These are phyloP conservation scores for Parnassius smintheus DNA, from an alignment of 2,888 invertebrate species.

Conservation along the genomic window DNA sequence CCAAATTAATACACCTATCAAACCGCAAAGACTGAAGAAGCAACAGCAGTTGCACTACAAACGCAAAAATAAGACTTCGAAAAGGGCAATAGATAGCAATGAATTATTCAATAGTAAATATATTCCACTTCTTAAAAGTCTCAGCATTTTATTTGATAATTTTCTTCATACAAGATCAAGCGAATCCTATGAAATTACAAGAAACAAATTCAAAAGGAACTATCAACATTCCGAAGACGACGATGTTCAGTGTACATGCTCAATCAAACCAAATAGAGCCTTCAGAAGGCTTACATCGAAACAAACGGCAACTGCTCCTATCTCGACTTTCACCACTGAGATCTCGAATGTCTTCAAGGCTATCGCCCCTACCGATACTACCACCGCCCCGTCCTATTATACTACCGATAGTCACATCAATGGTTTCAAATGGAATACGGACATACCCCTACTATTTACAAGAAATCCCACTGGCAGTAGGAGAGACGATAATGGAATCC, in stretches of 20 bases:
- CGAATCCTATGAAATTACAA: constrained; percentile 42
- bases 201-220: constrained; percentile 44
- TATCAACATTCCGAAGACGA: constrained; percentile 38
- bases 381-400: constrained; percentile 64
- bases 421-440: constrained; percentile 69
- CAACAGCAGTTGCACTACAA: constrained; percentile 43
- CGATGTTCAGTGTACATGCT: constrained; percentile 45
- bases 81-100: constrained; percentile 57
- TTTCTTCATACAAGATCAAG: constrained; percentile 54
- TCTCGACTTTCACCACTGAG: constrained; percentile 56
- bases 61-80: constrained; percentile 50
- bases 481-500: constrained; percentile 71
- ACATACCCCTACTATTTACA: constrained; percentile 73
- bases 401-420: constrained; percentile 67
- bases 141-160: constrained; percentile 69
- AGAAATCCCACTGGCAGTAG: constrained; percentile 72
- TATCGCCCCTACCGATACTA: constrained; percentile 46
- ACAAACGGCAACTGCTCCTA: constrained; percentile 62
- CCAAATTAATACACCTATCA: constrained; percentile 56
- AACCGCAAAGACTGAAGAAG: constrained; percentile 54
- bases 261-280: constrained; percentile 35
- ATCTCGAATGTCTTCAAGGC: constrained; percentile 47
- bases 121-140: constrained; percentile 65
- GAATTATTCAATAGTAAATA: constrained; percentile 57
- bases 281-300: constrained; percentile 41